Conservation (phyloP, 2,888 invertebrate species). For the Drosophila nr. perissopoda region DNA sequence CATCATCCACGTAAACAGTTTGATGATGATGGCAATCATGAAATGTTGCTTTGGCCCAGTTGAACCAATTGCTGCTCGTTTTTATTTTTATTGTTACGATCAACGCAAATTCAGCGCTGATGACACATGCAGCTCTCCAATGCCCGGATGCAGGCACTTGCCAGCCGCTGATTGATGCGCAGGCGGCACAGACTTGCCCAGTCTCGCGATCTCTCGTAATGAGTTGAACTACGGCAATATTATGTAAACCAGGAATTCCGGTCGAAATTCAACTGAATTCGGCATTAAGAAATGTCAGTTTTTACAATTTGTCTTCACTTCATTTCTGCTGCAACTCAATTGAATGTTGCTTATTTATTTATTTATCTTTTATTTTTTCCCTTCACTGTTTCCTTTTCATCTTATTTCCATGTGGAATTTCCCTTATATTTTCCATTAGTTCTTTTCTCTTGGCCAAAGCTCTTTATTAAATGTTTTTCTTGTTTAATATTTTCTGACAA, state of each 20-base stretch:
- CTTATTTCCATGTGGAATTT: not conserved
- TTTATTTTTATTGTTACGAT: slow-evolving; percentile 56
- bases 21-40: slow-evolving; percentile 69
- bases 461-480: not conserved
- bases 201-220: slow-evolving; percentile 9
- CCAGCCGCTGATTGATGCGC: slow-evolving; percentile 58
- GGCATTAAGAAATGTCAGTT: not conserved
- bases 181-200: slow-evolving; percentile 26
- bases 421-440: not conserved
- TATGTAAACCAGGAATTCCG: slow-evolving; percentile 60
- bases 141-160: slow-evolving; percentile 66
- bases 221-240: slow-evolving; percentile 26
- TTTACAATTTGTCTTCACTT: slow-evolving; percentile 1
- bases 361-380: not conserved
- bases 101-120: slow-evolving; percentile 47
- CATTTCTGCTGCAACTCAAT: not conserved
- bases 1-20: slow-evolving; percentile 61
- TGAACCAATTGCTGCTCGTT: slow-evolving; percentile 53
- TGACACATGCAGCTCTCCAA: slow-evolving; percentile 51
- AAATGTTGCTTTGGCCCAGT: slow-evolving; percentile 45
- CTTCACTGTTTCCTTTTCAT: not conserved
- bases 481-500: not conserved
- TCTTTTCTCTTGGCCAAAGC: not conserved
- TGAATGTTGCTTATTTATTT: not conserved
- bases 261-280: slow-evolving; percentile 27